Conservation (phyloP, 2,797 vertebrate genomes). For the Podarcis lilfordi region DNA sequence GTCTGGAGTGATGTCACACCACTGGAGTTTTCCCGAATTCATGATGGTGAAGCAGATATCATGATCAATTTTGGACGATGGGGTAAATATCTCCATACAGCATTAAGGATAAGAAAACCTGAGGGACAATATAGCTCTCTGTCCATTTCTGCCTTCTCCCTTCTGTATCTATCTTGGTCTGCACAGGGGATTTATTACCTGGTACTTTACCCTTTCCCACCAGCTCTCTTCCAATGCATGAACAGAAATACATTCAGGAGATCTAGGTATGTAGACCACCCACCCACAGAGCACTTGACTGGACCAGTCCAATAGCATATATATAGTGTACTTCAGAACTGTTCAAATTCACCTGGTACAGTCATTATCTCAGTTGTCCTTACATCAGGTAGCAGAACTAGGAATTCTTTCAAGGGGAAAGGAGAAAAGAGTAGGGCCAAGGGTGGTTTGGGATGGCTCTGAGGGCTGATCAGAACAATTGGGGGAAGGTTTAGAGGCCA, state of each 20-base stretch:
- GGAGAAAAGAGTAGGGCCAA: no score
- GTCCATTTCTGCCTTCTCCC: neutral
- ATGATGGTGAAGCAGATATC: slow-evolving; percentile 97
- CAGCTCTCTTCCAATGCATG: neutral
- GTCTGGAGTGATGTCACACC: slow-evolving; percentile 97
- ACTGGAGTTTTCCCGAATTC: slow-evolving; percentile 86
- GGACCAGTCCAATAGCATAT: neutral
- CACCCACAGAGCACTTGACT: neutral
- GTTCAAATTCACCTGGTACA: neutral
- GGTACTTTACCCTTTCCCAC: no score
- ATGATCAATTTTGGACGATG: slow-evolving; percentile 99
- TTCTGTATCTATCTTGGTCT: neutral
- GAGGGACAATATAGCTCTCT: neutral
- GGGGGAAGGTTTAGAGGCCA: neutral
- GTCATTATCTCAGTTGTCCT: neutral
- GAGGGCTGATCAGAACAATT: neutral
- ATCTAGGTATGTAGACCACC: neutral
- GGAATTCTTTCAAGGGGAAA: neutral
- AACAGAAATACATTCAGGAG: neutral
- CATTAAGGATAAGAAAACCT: no score
- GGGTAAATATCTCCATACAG: slow-evolving; percentile 79
- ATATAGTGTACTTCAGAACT: neutral
- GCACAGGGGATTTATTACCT: no score
- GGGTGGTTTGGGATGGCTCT: neutral
- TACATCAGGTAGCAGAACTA: neutral